Percentiles rank a stretch among this genome's conserved stretches.
Conservation (phyloP, 2,797 vertebrate genomes). For the Macropodus opercularis region DNA sequence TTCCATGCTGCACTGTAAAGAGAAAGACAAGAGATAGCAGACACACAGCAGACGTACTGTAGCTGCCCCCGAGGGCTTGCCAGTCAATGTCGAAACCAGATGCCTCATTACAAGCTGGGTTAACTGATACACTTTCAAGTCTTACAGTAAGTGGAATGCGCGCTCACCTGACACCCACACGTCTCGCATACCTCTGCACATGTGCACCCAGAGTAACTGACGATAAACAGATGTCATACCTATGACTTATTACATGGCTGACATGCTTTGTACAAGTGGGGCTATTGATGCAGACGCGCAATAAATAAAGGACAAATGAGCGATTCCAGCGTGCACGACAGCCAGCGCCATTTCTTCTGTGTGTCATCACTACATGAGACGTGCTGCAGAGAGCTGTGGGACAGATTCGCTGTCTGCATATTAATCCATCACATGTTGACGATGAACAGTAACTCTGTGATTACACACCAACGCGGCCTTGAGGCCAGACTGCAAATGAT, state of each 20-base stretch:
- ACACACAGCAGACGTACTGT: constrained; percentile 39
- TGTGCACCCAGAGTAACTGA: constrained; percentile 40
- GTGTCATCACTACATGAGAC: constrained; percentile 41
- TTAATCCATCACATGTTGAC: constrained; percentile 53
- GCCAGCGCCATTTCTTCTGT: constrained; percentile 55
- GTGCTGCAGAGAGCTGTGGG: constrained; percentile 25
- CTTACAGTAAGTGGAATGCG: constrained; percentile 44
- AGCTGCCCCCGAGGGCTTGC: constrained; percentile 48
- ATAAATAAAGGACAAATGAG: constrained; percentile 59
- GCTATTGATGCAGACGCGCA: constrained; percentile 54
- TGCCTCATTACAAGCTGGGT: constrained; percentile 56
- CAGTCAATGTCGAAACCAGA: constrained; percentile 55
- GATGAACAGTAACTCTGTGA: constrained; percentile 70
- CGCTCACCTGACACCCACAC: constrained; percentile 54
- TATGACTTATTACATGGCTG: constrained; percentile 50
- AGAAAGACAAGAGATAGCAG: constrained; percentile 44
- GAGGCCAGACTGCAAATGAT: constrained; percentile 67
- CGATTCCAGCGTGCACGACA: constrained; percentile 49
- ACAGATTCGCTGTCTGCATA: constrained; percentile 41
- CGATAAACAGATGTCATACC: constrained; percentile 48
- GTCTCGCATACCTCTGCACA: constrained; percentile 38
- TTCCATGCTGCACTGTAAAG: constrained; percentile 66
- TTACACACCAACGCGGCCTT: constrained; percentile 56
- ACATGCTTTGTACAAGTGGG: constrained; percentile 39
- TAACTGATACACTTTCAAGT: constrained; percentile 63